Percentiles rank a stretch among this genome's conserved stretches.
These are phyloP conservation scores for Canis aureus DNA, from an alignment of 2,113 vertebrate species.

Conservation along the genomic window DNA sequence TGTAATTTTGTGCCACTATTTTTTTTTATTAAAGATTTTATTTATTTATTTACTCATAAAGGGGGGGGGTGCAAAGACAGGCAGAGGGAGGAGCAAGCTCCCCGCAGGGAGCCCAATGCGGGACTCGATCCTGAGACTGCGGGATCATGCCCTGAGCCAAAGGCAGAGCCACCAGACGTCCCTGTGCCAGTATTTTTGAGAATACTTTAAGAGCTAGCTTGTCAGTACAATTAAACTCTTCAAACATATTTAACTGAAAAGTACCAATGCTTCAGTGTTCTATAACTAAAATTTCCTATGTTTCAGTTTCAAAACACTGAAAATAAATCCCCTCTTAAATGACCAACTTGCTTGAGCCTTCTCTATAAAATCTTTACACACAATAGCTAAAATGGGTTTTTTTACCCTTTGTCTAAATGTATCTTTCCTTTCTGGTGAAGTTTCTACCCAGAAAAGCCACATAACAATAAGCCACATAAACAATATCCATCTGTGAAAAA, in stretches of 20 bases:
- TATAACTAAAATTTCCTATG: background rate
- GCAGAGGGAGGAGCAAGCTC: too few species aligned
- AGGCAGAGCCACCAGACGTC: too few species aligned
- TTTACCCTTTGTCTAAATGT: background rate
- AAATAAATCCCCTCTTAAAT: constrained; percentile 13
- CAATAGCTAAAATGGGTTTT: background rate
- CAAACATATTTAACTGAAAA: constrained; percentile 17
- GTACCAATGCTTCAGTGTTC: background rate
- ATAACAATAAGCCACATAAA: background rate
- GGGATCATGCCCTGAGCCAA: too few species aligned
- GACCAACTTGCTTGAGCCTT: background rate
- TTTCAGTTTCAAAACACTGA: background rate
- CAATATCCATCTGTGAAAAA: background rate
- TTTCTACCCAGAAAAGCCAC: background rate
- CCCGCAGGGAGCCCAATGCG: too few species aligned
- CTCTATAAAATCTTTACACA: constrained; percentile 31
- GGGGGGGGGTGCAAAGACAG: too few species aligned
- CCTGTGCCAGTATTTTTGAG: background rate
- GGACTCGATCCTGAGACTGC: too few species aligned
- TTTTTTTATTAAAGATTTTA: background rate
- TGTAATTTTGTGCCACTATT: background rate
- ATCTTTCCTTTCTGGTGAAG: background rate
- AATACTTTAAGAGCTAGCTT: background rate
- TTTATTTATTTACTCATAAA: too few species aligned
- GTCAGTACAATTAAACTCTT: constrained; percentile 12